Conservation (phyloP, 1,140 invertebrate genomes). For the Hyphantria cunea region DNA sequence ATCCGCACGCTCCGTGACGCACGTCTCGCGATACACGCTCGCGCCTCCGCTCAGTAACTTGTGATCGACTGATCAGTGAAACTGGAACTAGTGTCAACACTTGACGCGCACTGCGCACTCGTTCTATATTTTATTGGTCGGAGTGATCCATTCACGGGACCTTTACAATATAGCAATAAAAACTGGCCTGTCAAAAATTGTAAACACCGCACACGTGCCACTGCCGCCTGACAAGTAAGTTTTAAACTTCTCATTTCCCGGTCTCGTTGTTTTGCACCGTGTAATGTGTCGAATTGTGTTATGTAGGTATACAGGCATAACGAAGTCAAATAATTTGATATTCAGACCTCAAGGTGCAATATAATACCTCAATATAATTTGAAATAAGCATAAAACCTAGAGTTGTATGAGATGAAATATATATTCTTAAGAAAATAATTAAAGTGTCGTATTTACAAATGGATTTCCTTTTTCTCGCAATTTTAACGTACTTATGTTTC, state of each 20-base stretch:
- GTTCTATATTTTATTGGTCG: slow-evolving; percentile 47
- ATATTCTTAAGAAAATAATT: too few species aligned
- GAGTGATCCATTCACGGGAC: slow-evolving; percentile 41
- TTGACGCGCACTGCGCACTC: slow-evolving; percentile 61
- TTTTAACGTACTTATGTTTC: too few species aligned
- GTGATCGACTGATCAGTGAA: slow-evolving; percentile 62
- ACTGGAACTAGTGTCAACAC: slow-evolving; percentile 50
- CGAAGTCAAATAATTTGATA: too few species aligned
- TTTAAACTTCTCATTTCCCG: slow-evolving; percentile 19
- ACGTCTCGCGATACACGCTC: slow-evolving; percentile 45
- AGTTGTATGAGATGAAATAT: too few species aligned
- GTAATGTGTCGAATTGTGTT: too few species aligned
- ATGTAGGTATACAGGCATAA: too few species aligned
- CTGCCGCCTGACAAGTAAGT: slow-evolving; percentile 72
- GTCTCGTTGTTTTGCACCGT: background rate
- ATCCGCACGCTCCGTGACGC: slow-evolving; percentile 62
- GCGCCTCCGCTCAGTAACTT: slow-evolving; percentile 47
- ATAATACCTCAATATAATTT: too few species aligned
- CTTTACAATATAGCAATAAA: slow-evolving; percentile 55
- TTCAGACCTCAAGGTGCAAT: too few species aligned
- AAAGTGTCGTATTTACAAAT: too few species aligned
- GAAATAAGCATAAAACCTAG: too few species aligned
- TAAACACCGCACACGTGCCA: slow-evolving; percentile 73
- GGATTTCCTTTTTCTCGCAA: too few species aligned
- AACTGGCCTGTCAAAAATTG: slow-evolving; percentile 67